These are phyloP conservation scores for Lates japonicus DNA, from an alignment of 2,797 vertebrate species.

Conservation along the genomic window DNA sequence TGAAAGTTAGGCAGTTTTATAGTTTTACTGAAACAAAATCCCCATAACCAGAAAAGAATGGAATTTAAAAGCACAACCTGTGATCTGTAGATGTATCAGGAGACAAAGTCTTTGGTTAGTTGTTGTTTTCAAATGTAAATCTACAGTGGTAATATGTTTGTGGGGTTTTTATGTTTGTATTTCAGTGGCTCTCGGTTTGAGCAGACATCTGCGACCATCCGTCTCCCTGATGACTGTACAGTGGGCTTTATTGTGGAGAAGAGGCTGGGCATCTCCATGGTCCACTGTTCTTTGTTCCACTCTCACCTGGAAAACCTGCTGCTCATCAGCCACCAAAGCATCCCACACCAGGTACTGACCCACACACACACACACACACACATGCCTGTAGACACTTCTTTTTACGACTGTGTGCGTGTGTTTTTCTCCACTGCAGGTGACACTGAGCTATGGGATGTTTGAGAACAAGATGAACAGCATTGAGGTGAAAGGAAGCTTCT, in stretches of 20 bases:
- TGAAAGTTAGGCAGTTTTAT: constrained; percentile 14
- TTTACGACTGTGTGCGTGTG: not conserved
- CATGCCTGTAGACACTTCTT: not conserved
- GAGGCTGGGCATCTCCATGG: constrained; percentile 87
- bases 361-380: not conserved
- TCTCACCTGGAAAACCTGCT: constrained; percentile 95
- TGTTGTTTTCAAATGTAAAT: not conserved
- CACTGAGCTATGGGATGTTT: constrained; percentile 93
- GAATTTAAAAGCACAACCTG: not conserved
- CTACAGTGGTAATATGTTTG: not conserved
- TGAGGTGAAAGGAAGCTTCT: constrained; percentile 89
- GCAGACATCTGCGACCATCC: constrained; percentile 90
- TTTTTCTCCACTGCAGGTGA: constrained; percentile 85
- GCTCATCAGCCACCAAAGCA: constrained; percentile 81
- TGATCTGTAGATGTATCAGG: not conserved
- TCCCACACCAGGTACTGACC: constrained; percentile 75
- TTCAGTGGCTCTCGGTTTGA: constrained; percentile 88
- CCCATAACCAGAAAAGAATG: not conserved
- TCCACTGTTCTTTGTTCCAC: constrained; percentile 90
- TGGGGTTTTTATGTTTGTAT: not conserved
- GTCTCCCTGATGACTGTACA: constrained; percentile 93
- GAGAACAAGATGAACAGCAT: constrained; percentile 94
- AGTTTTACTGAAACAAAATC: not conserved
- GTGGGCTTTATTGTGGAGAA: constrained; percentile 93
- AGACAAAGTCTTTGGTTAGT: not conserved